These are phyloP conservation scores for Eonycteris spelaea DNA, from an alignment of 2,113 vertebrate species.

Conservation along the genomic window DNA sequence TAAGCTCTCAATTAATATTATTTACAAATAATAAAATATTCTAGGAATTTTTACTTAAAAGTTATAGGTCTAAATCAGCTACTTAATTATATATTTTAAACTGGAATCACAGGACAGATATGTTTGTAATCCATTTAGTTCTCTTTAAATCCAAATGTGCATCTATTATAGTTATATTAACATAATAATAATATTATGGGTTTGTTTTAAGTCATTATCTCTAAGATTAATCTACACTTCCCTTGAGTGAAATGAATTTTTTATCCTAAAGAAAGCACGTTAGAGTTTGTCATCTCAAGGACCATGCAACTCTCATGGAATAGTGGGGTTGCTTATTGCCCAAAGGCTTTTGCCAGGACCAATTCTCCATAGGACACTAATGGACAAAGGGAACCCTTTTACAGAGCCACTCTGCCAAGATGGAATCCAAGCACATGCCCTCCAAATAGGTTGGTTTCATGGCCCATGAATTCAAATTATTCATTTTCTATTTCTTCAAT, in stretches of 20 bases:
- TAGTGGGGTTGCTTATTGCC: neutral
- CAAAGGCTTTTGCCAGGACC: neutral
- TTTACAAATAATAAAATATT: neutral
- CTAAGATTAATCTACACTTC: neutral
- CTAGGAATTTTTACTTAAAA: neutral
- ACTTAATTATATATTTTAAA: conserved; percentile 12
- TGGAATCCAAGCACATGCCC: neutral
- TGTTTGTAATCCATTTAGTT: neutral
- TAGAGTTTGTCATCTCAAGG: neutral
- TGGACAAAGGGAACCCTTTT: neutral
- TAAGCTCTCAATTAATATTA: neutral
- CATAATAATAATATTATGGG: neutral
- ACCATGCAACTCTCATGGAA: neutral
- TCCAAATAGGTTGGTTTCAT: neutral
- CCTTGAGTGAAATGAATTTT: neutral
- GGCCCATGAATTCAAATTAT: neutral
- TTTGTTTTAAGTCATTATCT: neutral
- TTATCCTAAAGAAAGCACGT: neutral
- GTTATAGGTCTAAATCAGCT: neutral
- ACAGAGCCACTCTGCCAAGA: neutral
- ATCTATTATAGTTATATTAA: neutral
- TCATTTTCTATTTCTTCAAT: conserved; percentile 16
- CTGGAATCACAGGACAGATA: neutral
- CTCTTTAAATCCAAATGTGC: neutral
- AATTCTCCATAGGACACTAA: neutral